Evolutionary conservation across 2,113 vertebrate species (phyloP).

Genomic region (Machaerirhynchus nigripectus): DNA sequence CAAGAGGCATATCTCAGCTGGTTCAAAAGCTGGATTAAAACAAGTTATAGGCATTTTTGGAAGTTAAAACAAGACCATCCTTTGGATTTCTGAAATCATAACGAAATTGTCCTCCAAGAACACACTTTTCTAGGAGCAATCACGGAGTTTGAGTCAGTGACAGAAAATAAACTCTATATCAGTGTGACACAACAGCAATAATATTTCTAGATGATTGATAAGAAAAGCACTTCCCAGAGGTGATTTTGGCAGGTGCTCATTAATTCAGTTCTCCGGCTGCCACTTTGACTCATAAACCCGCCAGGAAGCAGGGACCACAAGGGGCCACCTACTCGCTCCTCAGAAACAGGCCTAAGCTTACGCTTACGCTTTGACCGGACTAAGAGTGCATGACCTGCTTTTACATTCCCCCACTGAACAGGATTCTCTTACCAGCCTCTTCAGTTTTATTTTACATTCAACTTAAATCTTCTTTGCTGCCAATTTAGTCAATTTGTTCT

Average conservation of each 20-base stretch:
- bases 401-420: neutral
- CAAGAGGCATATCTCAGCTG: neutral
- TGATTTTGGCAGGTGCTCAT: neutral
- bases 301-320: neutral
- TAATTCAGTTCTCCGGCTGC: constrained; percentile 7
- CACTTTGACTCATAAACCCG: constrained; percentile 25
- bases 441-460: neutral
- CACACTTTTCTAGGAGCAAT: neutral
- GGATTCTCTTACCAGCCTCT: neutral
- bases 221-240: neutral
- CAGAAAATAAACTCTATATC: neutral
- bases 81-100: neutral
- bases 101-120: neutral
- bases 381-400: neutral
- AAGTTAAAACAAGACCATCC: neutral
- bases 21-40: neutral
- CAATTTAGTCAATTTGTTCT: neutral
- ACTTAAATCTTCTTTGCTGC: neutral
- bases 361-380: neutral
- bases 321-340: neutral
- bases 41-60: neutral
- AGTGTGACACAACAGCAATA: neutral
- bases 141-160: neutral
- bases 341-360: neutral
- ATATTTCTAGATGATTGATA: constrained; percentile 35